Base-by-base conservation (phyloP, 2,888 invertebrate species). In the Doris montereyensis region DNA sequence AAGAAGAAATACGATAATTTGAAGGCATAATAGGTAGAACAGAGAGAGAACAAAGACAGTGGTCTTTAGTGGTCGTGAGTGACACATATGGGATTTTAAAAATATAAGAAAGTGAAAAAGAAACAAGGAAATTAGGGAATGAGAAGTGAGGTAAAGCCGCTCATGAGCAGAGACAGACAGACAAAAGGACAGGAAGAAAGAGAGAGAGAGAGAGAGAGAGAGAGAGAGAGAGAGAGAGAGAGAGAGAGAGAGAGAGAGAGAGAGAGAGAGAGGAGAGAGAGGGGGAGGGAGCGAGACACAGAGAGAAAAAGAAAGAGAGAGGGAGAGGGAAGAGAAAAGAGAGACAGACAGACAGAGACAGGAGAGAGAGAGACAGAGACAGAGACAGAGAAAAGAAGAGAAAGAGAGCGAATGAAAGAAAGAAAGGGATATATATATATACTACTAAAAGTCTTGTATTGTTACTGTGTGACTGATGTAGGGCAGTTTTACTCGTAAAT, bases 141-240 rank as follows among this genome's bases (percentile, higher is more conserved):
- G n/a, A n/a, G n/a, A n/a, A n/a, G 10, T n/a, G 26, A 26, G 34
- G 71, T 41, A 35, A 35, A 41, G 26, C 26, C 41, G 71, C 41
- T 32, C 41, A 26, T 35, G 71, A 26, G 71, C 41, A 35, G n/a
- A 35, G 71, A 35, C 35, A 35, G 71, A 8, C 5, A 5, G 41
- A 35, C 35, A 10, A 26, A 26, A 10, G 34, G 5, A 70, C 32
- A 70, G 34, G 34, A 70, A 70, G 34, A 70, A 70, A 34, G 34
- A 34, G 34, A 70, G 70, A 70, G 34, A 34, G 21, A 52, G 5
- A 58, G 24, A 65, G 65, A 76, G 30, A 58, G 41, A 65, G 65
- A 76, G 67, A 30, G 30, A 65, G 34, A 75, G 65, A 62, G 34
- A 62, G 34, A 75, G 65, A 62, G 28, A 65, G 65, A 65, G 67